These are phyloP conservation scores for Nasonia longicornis DNA, from an alignment of 1,140 invertebrate species.

Conservation along the genomic window DNA sequence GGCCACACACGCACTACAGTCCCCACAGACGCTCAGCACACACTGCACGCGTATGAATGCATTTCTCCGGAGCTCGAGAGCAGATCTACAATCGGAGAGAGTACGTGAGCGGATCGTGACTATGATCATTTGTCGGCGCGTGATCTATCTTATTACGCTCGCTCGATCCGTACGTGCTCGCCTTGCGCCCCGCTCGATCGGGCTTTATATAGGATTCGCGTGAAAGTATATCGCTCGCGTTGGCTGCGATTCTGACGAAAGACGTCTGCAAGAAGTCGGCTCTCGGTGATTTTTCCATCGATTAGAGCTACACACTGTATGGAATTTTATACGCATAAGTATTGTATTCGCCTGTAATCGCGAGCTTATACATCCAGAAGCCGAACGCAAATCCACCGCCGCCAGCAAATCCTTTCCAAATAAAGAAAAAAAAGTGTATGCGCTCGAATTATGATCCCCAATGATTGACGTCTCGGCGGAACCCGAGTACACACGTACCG, in stretches of 20 bases:
- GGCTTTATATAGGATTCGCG: conserved; percentile 9
- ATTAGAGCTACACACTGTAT: too few relatives aligned
- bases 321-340: not conserved
- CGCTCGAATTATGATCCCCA: conserved; percentile 12
- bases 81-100: not conserved
- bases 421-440: not conserved
- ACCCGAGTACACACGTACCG: conserved; percentile 16
- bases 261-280: not conserved
- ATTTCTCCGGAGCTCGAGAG: not conserved
- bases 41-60: not conserved
- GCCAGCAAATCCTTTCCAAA: not conserved
- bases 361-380: not conserved
- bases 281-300: not conserved
- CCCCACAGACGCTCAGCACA: conserved; percentile 9
- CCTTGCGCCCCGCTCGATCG: not conserved
- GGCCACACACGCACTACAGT: conserved; percentile 60
- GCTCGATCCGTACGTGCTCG: not conserved
- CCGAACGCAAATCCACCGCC: not conserved
- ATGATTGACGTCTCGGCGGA: conserved; percentile 29
- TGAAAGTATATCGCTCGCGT: not conserved
- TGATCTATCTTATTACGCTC: conserved; percentile 14
- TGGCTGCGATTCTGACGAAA: not conserved
- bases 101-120: not conserved
- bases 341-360: not conserved
- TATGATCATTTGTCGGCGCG: conserved; percentile 16